Evolutionary conservation across 2,113 vertebrate genomes (phyloP).

Genomic region (Montifringilla adamsi): DNA sequence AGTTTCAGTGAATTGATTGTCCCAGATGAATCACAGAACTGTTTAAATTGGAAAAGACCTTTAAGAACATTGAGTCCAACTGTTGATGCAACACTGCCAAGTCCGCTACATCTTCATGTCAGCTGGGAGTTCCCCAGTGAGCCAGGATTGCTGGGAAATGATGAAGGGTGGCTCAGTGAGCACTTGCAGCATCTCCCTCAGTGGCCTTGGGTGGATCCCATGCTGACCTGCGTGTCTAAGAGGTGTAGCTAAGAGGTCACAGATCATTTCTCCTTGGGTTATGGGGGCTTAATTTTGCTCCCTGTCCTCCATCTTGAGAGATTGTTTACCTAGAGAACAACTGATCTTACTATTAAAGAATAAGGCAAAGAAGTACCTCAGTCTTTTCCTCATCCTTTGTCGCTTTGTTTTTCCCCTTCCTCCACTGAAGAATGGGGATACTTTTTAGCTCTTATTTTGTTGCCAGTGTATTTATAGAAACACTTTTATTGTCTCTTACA

Average conservation of each 20-base stretch:
- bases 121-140: not conserved
- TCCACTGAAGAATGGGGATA: not conserved
- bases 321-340: not conserved
- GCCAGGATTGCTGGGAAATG: not conserved
- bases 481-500: not conserved
- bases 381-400: not conserved
- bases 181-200: not conserved
- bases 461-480: not conserved
- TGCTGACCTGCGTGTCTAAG: not conserved
- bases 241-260: not conserved
- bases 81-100: not conserved
- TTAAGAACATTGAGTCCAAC: rapidly evolving
- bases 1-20: not conserved
- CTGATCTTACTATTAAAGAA: not conserved
- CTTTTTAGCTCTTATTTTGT: not conserved
- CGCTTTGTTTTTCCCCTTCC: not conserved
- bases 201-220: not conserved
- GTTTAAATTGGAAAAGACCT: not conserved
- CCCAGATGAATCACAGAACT: not conserved
- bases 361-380: not conserved
- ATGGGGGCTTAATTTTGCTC: not conserved
- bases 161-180: rapidly evolving
- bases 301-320: not conserved
- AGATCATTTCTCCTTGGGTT: not conserved
- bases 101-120: not conserved